These are phyloP conservation scores for Alligator sinensis DNA, from an alignment of 2,113 vertebrate species.

Conservation along the genomic window DNA sequence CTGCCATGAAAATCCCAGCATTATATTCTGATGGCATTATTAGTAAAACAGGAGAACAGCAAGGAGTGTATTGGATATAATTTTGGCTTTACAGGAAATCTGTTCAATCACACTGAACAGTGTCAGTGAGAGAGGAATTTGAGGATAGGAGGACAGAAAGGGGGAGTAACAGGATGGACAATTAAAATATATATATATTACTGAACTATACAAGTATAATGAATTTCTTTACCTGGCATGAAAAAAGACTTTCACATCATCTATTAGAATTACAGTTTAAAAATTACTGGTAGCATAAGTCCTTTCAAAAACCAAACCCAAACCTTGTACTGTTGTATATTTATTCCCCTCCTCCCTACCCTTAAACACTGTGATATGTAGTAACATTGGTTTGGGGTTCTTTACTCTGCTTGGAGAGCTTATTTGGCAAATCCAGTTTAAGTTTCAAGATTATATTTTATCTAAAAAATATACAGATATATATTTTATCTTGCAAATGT, in stretches of 20 bases:
- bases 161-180: too few relatives aligned
- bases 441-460: rapidly evolving
- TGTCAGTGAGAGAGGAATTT: background rate
- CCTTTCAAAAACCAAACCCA: background rate
- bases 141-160: too few relatives aligned
- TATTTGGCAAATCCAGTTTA: background rate
- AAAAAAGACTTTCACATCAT: constrained; percentile 7
- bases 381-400: background rate
- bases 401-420: background rate
- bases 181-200: too few relatives aligned
- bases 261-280: background rate
- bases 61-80: background rate
- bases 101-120: background rate
- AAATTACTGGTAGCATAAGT: rapidly evolving
- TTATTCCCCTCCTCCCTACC: background rate
- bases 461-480: background rate
- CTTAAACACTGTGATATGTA: rapidly evolving
- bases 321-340: rapidly evolving
- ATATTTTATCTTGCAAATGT: background rate
- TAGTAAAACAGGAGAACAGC: constrained; percentile 22
- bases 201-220: background rate
- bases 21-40: background rate
- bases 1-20: background rate
- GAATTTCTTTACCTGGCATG: constrained; percentile 31
- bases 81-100: constrained; percentile 1